Percentiles rank a stretch among this genome's conserved stretches.
Conservation (phyloP, 2,888 invertebrate species). For the Priocnemis perturbator region DNA sequence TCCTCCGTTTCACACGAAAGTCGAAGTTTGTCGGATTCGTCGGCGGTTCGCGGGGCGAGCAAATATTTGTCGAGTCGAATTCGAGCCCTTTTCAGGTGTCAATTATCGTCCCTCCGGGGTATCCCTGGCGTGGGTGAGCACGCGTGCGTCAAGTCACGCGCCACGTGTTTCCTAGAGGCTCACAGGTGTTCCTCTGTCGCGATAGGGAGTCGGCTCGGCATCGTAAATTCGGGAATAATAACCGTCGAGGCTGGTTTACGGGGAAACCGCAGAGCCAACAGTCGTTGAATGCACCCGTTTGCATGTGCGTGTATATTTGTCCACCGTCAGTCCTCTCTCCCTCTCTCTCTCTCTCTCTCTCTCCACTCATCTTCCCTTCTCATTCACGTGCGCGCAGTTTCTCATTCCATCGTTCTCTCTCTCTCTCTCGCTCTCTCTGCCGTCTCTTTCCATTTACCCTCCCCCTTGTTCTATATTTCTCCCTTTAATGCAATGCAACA, state of each 20-base stretch:
- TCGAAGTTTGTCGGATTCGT: not conserved
- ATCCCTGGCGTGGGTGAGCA: conserved; percentile 15
- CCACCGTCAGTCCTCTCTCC: conserved; percentile 12
- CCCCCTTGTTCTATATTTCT: conserved; percentile 5
- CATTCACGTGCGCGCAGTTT: too few species aligned
- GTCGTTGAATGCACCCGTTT: conserved; percentile 38
- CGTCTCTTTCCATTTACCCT: not conserved
- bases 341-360: conserved; percentile 17
- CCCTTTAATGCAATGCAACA: conserved; percentile 35
- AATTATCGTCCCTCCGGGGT: conserved; percentile 47
- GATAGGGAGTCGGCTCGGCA: conserved; percentile 21
- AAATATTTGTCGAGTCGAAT: conserved; percentile 43
- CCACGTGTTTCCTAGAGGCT: conserved; percentile 38
- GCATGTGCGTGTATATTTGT: conserved; percentile 7
- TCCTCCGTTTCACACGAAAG: not conserved
- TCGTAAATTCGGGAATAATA: conserved; percentile 57
- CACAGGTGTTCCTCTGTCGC: conserved; percentile 38
- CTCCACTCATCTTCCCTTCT: conserved; percentile 3
- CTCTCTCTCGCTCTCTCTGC: conserved; percentile 11
- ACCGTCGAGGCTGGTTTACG: conserved; percentile 51
- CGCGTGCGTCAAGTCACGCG: conserved; percentile 26
- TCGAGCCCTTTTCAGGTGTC: conserved; percentile 37
- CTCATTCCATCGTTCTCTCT: not conserved
- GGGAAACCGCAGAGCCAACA: conserved; percentile 56
- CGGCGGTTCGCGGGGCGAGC: conserved; percentile 14